Evolutionary conservation across 1,140 invertebrate genomes (phyloP).

Genomic region (Hormaphis cornu): DNA sequence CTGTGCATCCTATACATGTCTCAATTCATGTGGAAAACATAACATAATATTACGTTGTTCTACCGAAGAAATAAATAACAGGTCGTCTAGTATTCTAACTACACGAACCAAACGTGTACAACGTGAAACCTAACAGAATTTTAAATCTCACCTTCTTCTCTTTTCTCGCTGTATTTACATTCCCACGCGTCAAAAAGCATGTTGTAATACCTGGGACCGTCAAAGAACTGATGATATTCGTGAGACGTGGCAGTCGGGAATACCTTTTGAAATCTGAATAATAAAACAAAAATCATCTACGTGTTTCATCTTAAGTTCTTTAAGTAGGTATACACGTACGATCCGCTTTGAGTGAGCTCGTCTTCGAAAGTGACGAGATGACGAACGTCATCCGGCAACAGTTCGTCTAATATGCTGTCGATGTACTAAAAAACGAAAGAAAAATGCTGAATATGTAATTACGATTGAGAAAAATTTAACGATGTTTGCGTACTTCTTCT

Average conservation of each 20-base stretch:
- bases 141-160: conserved; percentile 51
- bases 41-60: too few species aligned
- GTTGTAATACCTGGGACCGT: conserved; percentile 83
- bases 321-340: conserved; percentile 38
- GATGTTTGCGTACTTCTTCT: conserved; percentile 48
- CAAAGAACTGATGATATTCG: conserved; percentile 74
- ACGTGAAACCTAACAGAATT: too few species aligned
- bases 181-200: conserved; percentile 90
- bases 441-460: conserved; percentile 28
- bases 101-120: too few species aligned
- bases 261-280: conserved; percentile 63
- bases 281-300: neutral
- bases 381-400: conserved; percentile 83
- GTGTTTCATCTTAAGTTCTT: neutral
- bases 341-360: conserved; percentile 65
- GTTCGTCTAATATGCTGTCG: conserved; percentile 58
- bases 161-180: conserved; percentile 55
- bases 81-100: too few species aligned
- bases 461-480: neutral
- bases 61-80: too few species aligned
- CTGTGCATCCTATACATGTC: too few species aligned
- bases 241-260: conserved; percentile 72
- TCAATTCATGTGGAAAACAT: too few species aligned
- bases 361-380: conserved; percentile 81
- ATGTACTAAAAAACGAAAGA: conserved; percentile 53